A percentile compares a stretch with the other conserved stretches of the same genome.
These are phyloP conservation scores for Esox lucius DNA, from an alignment of 2,797 vertebrate genomes.

Conservation along the genomic window DNA sequence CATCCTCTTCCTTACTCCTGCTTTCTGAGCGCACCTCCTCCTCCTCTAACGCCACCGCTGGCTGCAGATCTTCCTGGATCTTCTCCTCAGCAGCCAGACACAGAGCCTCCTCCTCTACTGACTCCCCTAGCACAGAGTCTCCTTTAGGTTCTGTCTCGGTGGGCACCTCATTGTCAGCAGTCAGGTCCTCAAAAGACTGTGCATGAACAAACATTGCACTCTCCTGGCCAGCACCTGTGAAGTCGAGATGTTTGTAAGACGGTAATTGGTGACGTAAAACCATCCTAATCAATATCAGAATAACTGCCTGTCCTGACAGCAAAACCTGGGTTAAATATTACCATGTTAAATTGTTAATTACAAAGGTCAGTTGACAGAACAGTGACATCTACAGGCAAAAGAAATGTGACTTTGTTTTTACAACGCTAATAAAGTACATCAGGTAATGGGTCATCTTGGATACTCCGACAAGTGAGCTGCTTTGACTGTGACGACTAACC, in stretches of 20 bases:
- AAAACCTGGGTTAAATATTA: not conserved
- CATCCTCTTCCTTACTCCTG: constrained; percentile 82
- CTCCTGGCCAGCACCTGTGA: constrained; percentile 87
- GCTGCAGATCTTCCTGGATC: constrained; percentile 29
- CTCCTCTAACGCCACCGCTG: constrained; percentile 63
- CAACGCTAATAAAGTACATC: not conserved
- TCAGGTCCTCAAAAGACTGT: constrained; percentile 93
- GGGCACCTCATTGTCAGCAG: constrained; percentile 69
- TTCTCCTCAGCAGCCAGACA: constrained; percentile 49
- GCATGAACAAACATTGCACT: constrained; percentile 91
- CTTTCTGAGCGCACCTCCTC: constrained; percentile 49
- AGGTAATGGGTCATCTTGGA: not conserved
- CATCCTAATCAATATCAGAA: not conserved
- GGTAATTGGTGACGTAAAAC: not conserved
- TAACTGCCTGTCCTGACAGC: not conserved
- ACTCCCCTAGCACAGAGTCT: constrained; percentile 19
- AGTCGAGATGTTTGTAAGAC: not conserved
- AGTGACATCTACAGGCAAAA: not conserved
- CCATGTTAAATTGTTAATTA: not conserved
- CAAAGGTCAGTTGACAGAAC: not conserved
- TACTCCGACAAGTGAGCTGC: not conserved
- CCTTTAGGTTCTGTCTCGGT: constrained; percentile 38
- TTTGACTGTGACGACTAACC: constrained; percentile 3
- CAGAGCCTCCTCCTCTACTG: constrained; percentile 67
- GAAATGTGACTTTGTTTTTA: not conserved